Conservation (phyloP, 2,888 invertebrate species). For the Ichneumoninae sp. region DNA sequence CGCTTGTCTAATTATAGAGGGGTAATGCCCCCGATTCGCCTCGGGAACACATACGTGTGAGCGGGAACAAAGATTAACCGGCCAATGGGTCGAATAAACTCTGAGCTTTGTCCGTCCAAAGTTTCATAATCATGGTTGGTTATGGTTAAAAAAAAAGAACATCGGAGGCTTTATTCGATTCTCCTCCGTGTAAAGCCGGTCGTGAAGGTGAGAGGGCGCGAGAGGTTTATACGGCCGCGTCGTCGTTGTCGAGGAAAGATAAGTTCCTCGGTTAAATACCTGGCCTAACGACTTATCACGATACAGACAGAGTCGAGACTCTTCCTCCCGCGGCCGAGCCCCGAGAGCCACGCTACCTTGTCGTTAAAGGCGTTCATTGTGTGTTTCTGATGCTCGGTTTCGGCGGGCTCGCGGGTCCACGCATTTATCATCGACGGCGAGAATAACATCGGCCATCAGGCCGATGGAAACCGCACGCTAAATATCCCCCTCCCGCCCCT, state of each 20-base stretch:
- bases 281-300: constrained; percentile 76
- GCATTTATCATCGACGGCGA: constrained; percentile 69
- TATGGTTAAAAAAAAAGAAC: constrained; percentile 72
- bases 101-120: constrained; percentile 74
- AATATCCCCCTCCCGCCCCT: background rate
- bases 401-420: constrained; percentile 61
- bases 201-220: constrained; percentile 26
- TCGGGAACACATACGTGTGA: background rate
- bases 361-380: constrained; percentile 69
- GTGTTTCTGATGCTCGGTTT: constrained; percentile 35
- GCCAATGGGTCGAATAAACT: constrained; percentile 78
- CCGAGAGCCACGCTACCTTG: constrained; percentile 51
- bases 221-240: constrained; percentile 40
- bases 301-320: constrained; percentile 65
- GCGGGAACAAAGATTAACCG: constrained; percentile 14
- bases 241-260: constrained; percentile 69
- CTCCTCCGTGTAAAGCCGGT: constrained; percentile 57
- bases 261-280: constrained; percentile 74
- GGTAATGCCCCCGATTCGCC: constrained; percentile 28
- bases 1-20: constrained; percentile 24
- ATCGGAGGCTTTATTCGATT: constrained; percentile 76
- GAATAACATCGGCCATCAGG: constrained; percentile 6
- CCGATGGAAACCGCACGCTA: constrained; percentile 21
- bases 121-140: constrained; percentile 78
- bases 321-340: constrained; percentile 27